These are phyloP conservation scores for Oedothorax gibbosus DNA, from an alignment of 1,140 invertebrate species.

Conservation along the genomic window DNA sequence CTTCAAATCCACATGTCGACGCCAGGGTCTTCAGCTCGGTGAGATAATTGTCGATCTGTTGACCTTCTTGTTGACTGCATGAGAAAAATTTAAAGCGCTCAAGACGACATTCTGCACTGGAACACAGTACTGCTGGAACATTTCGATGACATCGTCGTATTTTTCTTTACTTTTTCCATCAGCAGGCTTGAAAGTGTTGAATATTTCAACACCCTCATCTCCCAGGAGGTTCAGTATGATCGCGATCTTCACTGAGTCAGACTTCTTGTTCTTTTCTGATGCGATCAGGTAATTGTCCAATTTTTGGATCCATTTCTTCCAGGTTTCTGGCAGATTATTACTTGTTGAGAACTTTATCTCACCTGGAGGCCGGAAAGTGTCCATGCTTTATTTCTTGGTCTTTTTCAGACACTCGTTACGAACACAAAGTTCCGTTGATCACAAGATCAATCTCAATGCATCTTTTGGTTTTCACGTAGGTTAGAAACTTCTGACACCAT, in stretches of 20 bases:
- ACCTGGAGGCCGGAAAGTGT: not conserved
- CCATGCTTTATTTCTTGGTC: not conserved
- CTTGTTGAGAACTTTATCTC: constrained; percentile 2
- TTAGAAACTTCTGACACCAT: too few species aligned
- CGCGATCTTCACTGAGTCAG: not conserved
- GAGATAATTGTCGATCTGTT: not conserved
- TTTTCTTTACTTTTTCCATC: not conserved
- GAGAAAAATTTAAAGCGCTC: constrained; percentile 25
- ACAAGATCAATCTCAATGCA: too few species aligned
- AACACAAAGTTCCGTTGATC: too few species aligned
- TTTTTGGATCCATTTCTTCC: constrained; percentile 8
- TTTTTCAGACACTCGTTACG: too few species aligned
- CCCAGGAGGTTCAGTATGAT: not conserved
- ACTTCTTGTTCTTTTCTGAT: constrained; percentile 15
- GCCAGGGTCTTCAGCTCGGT: constrained; percentile 1
- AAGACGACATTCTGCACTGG: not conserved
- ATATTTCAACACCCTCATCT: constrained; percentile 27
- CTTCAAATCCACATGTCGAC: not conserved
- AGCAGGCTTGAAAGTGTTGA: constrained; percentile 3
- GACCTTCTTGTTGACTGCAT: constrained; percentile 9
- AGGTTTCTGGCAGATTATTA: not conserved
- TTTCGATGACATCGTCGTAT: not conserved
- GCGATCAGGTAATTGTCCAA: constrained; percentile 15
- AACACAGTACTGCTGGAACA: constrained; percentile 4
- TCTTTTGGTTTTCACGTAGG: too few species aligned